Conservation (phyloP, 2,797 vertebrate genomes). For the Acipenser oxyrinchus region DNA sequence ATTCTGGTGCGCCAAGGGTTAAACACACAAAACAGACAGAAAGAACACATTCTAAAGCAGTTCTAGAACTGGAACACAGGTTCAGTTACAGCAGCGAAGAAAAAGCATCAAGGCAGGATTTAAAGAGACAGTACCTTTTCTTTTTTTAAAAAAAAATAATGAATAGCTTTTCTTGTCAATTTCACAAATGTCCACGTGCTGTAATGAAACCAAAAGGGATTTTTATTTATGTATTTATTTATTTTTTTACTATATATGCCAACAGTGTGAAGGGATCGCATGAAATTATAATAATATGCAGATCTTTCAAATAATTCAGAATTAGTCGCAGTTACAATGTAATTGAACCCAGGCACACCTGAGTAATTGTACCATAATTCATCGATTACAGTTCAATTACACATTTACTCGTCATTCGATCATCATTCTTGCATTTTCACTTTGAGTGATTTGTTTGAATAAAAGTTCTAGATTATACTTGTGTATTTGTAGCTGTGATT, state of each 20-base stretch:
- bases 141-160: conserved; percentile 35
- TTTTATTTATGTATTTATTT: no score
- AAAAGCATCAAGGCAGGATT: conserved; percentile 44
- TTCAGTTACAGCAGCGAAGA: conserved; percentile 46
- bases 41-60: conserved; percentile 52
- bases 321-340: not conserved
- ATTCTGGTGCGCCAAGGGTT: conserved; percentile 77
- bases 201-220: conserved; percentile 52
- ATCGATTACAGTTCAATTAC: no score
- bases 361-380: no score
- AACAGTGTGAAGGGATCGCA: conserved; percentile 23
- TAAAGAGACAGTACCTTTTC: conserved; percentile 83
- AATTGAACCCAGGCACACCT: conserved; percentile 11
- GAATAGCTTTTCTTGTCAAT: conserved; percentile 60
- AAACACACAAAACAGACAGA: conserved; percentile 56
- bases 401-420: not conserved
- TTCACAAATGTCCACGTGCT: conserved; percentile 73
- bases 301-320: not conserved
- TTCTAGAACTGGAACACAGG: conserved; percentile 47
- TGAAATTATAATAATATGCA: not conserved
- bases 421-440: conserved; percentile 30
- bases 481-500: no score
- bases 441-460: not conserved
- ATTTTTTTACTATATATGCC: conserved; percentile 33
- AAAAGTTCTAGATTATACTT: no score